Evolutionary conservation across 64 coral and sea anemone genomes (phyloP).

Genomic region (Platygyra sinensis): DNA sequence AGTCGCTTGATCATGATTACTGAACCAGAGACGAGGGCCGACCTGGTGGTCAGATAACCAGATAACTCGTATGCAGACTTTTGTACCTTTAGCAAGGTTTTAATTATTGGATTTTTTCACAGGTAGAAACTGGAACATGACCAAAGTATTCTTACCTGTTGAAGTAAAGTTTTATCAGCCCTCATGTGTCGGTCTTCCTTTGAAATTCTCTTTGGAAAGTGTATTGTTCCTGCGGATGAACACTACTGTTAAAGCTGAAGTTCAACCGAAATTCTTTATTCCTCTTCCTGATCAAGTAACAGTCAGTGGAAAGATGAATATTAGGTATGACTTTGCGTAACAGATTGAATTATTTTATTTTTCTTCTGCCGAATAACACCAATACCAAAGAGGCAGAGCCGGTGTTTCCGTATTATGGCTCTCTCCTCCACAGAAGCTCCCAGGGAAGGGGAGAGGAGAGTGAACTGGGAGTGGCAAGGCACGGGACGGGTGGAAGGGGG

Average conservation of each 20-base stretch:
- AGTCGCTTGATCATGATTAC: too few species aligned
- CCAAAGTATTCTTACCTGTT: not conserved
- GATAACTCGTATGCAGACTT: not conserved
- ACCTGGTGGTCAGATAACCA: not conserved
- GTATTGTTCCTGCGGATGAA: constrained; percentile 16
- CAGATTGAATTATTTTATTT: too few species aligned
- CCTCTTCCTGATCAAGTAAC: constrained; percentile 27
- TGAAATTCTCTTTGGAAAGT: constrained; percentile 31
- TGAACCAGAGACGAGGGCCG: too few species aligned
- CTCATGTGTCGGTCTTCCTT: not conserved
- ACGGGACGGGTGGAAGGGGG: too few species aligned
- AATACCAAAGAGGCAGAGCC: too few species aligned
- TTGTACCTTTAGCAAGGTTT: not conserved
- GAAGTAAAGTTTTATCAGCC: constrained; percentile 22
- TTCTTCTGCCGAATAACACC: too few species aligned
- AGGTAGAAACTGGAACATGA: constrained; percentile 10
- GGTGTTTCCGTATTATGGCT: too few species aligned
- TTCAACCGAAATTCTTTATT: constrained; percentile 7
- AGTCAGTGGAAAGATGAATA: constrained; percentile 7
- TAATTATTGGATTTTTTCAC: not conserved
- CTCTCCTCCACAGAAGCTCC: too few species aligned
- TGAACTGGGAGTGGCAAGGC: too few species aligned
- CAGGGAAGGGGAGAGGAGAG: too few species aligned
- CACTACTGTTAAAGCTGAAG: constrained; percentile 9
- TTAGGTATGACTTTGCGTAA: not conserved